Evolutionary conservation across 2,113 vertebrate genomes (phyloP).

Genomic region (Thamnaconus septentrionalis): DNA sequence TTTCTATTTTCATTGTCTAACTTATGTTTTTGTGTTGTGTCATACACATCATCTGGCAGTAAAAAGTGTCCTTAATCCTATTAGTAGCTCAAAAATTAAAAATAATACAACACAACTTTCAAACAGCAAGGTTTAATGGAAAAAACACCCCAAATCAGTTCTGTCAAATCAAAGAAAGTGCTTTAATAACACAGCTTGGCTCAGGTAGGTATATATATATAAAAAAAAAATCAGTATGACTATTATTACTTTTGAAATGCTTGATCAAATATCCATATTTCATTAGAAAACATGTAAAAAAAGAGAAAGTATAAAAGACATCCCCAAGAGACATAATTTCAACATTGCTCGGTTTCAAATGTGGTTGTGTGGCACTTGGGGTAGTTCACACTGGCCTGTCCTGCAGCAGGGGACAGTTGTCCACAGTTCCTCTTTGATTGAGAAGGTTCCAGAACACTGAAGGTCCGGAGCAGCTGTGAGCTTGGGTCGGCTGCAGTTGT

Average conservation of each 20-base stretch:
- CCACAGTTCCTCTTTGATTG: conserved; percentile 57
- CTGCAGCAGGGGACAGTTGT: conserved; percentile 81
- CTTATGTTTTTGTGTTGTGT: too few species aligned
- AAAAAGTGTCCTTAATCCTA: too few species aligned
- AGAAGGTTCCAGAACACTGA: conserved; percentile 76
- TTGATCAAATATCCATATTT: conserved; percentile 31
- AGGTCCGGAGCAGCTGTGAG: conserved; percentile 49
- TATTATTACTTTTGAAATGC: conserved; percentile 17
- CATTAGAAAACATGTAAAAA: conserved; percentile 36
- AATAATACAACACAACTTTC: too few species aligned
- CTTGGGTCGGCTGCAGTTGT: conserved; percentile 13
- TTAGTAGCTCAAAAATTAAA: too few species aligned
- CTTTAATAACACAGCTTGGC: conserved; percentile 55
- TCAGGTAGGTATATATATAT: conserved; percentile 4
- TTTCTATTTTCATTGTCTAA: too few species aligned
- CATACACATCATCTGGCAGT: too few species aligned
- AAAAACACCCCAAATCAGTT: too few species aligned
- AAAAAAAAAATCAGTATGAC: conserved; percentile 4
- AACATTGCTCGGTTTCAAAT: conserved; percentile 17
- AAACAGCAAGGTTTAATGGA: too few species aligned
- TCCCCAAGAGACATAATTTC: neutral
- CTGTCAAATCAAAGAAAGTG: neutral
- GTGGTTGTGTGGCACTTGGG: neutral
- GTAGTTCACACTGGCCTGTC: conserved; percentile 71
- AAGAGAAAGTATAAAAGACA: conserved; percentile 33